phyloP scores from a whole-genome alignment of 2,888 invertebrate species.

The Augiades crinisus region DNA sequence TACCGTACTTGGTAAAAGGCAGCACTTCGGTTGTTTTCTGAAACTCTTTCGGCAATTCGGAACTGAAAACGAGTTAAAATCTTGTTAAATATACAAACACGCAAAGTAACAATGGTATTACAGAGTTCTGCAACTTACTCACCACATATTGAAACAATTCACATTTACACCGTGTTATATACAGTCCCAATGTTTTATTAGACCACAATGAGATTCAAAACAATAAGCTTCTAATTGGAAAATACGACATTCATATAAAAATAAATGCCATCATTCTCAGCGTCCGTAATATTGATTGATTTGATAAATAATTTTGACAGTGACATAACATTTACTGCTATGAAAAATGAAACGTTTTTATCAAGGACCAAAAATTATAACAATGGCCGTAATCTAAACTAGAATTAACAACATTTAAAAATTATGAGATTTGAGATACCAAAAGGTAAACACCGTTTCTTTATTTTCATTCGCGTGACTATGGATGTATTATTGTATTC shows the following conservation, averaged over 20 bases:
- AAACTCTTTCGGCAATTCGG: constrained; percentile 66
- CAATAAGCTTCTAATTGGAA: constrained; percentile 8
- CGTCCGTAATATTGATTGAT: constrained; percentile 11
- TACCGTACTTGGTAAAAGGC: constrained; percentile 66
- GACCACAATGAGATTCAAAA: not conserved
- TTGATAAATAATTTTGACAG: not conserved
- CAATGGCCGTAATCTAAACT: too few species aligned
- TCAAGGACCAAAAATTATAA: too few species aligned
- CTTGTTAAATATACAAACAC: constrained; percentile 1
- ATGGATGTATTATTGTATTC: too few species aligned
- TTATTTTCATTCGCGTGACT: too few species aligned
- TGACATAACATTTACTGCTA: not conserved
- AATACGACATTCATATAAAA: constrained; percentile 3
- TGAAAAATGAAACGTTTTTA: too few species aligned
- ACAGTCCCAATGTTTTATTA: not conserved
- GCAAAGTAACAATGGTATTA: not conserved
- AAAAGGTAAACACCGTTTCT: too few species aligned
- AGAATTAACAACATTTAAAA: too few species aligned
- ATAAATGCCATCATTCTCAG: constrained; percentile 1
- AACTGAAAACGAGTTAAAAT: constrained; percentile 43
- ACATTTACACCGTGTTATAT: constrained; percentile 16
- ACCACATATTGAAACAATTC: constrained; percentile 24
- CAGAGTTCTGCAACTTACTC: not conserved
- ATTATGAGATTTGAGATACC: too few species aligned
- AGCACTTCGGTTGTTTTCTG: constrained; percentile 62